phyloP scores from a whole-genome alignment of 1,140 invertebrate species.

The Teleopsis dalmanni region DNA sequence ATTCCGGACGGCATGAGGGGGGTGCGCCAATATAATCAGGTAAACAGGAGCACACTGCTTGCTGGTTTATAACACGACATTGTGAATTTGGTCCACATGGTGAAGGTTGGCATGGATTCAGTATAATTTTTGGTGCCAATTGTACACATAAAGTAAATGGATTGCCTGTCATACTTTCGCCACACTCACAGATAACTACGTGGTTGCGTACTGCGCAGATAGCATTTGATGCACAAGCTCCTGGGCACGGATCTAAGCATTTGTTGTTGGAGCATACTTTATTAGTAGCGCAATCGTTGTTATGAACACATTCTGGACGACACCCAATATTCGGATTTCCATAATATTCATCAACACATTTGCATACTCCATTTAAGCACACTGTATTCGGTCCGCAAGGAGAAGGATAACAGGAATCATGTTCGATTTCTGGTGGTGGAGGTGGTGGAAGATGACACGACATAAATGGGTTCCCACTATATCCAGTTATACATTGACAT shows the following conservation, averaged over 20 bases:
- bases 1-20: constrained; percentile 53
- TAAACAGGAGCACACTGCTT: constrained; percentile 47
- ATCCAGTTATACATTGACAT: constrained; percentile 53
- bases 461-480: constrained; percentile 51
- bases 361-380: constrained; percentile 44
- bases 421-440: constrained; percentile 16
- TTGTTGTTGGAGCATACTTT: constrained; percentile 66
- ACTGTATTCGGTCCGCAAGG: constrained; percentile 62
- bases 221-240: constrained; percentile 64
- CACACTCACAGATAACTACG: constrained; percentile 36
- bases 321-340: constrained; percentile 63
- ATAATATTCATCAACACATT: constrained; percentile 57
- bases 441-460: constrained; percentile 41
- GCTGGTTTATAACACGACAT: constrained; percentile 46
- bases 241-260: constrained; percentile 66
- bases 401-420: constrained; percentile 51
- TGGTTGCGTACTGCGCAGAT: constrained; percentile 73
- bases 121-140: constrained; percentile 20
- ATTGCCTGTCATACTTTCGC: constrained; percentile 32
- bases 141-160: constrained; percentile 28
- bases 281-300: constrained; percentile 65
- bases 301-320: constrained; percentile 74
- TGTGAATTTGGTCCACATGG: constrained; percentile 54
- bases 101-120: constrained; percentile 49
- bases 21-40: constrained; percentile 49